These are phyloP conservation scores for Sylvia atricapilla DNA, from an alignment of 2,113 vertebrate genomes.

Conservation along the genomic window DNA sequence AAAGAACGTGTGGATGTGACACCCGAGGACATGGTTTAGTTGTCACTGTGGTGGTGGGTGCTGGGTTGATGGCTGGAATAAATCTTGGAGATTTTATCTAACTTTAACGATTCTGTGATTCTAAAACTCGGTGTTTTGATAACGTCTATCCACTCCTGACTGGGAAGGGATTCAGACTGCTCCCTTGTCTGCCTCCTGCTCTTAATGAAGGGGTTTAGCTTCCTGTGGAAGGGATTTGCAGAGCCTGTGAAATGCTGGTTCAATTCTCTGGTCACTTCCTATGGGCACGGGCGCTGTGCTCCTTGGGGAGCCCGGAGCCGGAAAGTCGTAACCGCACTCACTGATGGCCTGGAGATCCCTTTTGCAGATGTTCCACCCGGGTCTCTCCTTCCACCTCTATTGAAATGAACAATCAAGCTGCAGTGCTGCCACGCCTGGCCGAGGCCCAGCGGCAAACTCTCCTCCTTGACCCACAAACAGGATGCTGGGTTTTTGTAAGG, in stretches of 20 bases:
- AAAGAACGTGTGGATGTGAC: not conserved
- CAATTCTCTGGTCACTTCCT: not conserved
- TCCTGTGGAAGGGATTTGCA: slow-evolving; percentile 23
- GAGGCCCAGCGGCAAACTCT: rapidly evolving
- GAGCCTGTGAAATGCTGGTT: not conserved
- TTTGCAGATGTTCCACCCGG: slow-evolving; percentile 47
- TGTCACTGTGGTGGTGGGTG: not conserved
- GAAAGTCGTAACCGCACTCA: not conserved
- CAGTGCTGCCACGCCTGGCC: rapidly evolving
- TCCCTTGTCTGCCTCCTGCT: not conserved
- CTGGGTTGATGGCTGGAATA: not conserved
- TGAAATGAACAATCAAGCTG: not conserved
- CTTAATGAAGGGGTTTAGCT: not conserved
- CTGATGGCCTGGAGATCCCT: slow-evolving; percentile 39
- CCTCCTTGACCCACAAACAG: not conserved
- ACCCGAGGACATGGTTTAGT: not conserved
- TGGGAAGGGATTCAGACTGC: not conserved
- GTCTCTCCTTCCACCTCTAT: not conserved
- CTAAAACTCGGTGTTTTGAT: not conserved
- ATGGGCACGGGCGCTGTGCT: not conserved
- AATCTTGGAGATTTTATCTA: not conserved
- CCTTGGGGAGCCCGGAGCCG: not conserved
- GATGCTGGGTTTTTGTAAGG: not conserved
- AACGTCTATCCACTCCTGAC: not conserved
- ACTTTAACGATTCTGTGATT: not conserved